Evolutionary conservation across 2,113 vertebrate genomes (phyloP).

Genomic region (Syngnathus typhle): DNA sequence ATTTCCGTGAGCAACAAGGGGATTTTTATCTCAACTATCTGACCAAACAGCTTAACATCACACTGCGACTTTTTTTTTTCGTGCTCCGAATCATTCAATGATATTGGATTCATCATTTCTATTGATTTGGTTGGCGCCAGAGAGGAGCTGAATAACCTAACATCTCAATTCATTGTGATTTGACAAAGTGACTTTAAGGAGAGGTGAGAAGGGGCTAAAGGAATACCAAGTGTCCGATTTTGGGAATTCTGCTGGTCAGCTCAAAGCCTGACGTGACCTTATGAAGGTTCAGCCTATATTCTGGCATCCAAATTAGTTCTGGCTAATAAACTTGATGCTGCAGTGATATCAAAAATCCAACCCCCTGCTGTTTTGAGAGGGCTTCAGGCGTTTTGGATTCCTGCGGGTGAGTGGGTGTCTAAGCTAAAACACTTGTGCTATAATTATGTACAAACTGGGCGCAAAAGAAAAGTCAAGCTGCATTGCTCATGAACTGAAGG

Average conservation of each 20-base stretch:
- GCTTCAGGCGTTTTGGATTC: slow-evolving; percentile 25
- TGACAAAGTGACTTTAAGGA: slow-evolving; percentile 5
- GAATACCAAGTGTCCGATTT: slow-evolving; percentile 20
- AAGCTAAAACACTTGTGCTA: slow-evolving; percentile 4
- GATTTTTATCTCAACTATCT: slow-evolving; percentile 47
- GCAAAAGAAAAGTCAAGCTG: slow-evolving; percentile 8
- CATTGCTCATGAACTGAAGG: neutral
- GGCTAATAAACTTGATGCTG: slow-evolving; percentile 29
- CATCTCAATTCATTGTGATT: neutral
- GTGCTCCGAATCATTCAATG: slow-evolving; percentile 19
- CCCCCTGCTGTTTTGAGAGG: slow-evolving; percentile 39
- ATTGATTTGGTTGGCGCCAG: slow-evolving; percentile 12
- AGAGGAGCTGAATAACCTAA: slow-evolving; percentile 4
- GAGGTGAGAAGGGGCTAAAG: neutral
- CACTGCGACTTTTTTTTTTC: neutral
- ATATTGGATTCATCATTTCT: slow-evolving; percentile 31
- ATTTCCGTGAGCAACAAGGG: slow-evolving; percentile 45
- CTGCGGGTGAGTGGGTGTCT: slow-evolving; percentile 3
- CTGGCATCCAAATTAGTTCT: slow-evolving; percentile 29
- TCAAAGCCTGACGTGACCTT: slow-evolving; percentile 35
- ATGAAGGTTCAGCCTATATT: slow-evolving; percentile 33
- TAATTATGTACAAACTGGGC: slow-evolving; percentile 4
- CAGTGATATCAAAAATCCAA: slow-evolving; percentile 35
- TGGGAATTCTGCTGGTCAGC: slow-evolving; percentile 22
- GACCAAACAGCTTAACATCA: slow-evolving; percentile 40